phyloP scores from a whole-genome alignment of 2,113 vertebrate genomes.

The Hucho hucho region DNA sequence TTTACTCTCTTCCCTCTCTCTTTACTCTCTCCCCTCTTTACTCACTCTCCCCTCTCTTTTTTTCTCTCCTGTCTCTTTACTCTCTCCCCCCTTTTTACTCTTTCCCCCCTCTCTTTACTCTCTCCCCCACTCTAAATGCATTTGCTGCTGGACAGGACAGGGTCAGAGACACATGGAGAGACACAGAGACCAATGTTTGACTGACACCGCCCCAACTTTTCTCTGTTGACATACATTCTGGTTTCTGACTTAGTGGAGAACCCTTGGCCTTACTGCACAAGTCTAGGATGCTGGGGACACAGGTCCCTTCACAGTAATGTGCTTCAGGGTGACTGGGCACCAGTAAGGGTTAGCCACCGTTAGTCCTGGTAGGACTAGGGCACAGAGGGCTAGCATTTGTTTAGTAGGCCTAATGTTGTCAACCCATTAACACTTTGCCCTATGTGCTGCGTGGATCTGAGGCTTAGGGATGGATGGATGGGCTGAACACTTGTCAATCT shows the following conservation, averaged over 20 bases:
- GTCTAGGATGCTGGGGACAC: conserved; percentile 37
- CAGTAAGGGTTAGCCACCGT: conserved; percentile 66
- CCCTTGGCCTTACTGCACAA: conserved; percentile 45
- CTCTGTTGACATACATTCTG: conserved; percentile 63
- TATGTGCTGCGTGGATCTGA: conserved; percentile 36
- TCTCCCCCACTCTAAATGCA: too few relatives aligned
- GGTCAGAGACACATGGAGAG: conserved; percentile 29
- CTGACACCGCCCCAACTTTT: conserved; percentile 55
- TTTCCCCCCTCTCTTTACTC: too few relatives aligned
- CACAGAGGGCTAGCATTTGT: conserved; percentile 42
- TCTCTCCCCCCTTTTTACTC: too few relatives aligned
- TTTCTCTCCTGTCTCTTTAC: too few relatives aligned
- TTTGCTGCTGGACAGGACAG: too few relatives aligned
- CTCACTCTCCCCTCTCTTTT: too few relatives aligned
- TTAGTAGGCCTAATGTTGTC: conserved; percentile 27
- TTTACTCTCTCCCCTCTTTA: too few relatives aligned
- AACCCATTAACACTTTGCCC: conserved; percentile 54
- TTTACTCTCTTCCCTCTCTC: too few relatives aligned
- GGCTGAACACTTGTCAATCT: neutral
- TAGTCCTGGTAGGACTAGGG: conserved; percentile 43
- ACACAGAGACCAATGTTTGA: conserved; percentile 38
- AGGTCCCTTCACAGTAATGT: conserved; percentile 59
- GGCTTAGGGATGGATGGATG: conserved; percentile 1
- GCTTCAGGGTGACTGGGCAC: conserved; percentile 69
- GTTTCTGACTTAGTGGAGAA: conserved; percentile 62